Evolutionary conservation across 1,140 invertebrate species (phyloP).

Genomic region (Pseudomyrmex pallidus): DNA sequence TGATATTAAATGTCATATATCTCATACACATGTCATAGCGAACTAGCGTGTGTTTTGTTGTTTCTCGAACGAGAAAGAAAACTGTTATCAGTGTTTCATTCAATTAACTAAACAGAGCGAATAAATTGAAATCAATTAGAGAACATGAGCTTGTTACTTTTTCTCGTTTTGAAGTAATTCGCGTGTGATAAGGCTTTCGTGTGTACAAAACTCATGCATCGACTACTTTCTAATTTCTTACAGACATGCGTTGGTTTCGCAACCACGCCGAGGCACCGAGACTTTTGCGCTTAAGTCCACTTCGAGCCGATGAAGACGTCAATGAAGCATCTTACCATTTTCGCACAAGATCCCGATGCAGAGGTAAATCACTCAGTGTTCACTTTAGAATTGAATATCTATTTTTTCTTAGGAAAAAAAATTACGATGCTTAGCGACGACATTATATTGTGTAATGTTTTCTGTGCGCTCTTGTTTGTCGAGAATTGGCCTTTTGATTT

Average conservation of each 20-base stretch:
- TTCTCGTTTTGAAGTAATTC: no score
- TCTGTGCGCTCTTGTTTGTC: not conserved
- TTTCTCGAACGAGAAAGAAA: not conserved
- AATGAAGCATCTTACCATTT: conserved; percentile 80
- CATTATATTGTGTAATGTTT: not conserved
- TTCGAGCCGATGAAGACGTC: conserved; percentile 84
- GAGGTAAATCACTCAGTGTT: conserved; percentile 75
- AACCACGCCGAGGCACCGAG: conserved; percentile 88
- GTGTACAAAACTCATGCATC: conserved; percentile 16
- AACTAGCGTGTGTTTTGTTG: not conserved
- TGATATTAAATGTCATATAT: conserved; percentile 27
- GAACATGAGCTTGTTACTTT: no score
- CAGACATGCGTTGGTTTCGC: conserved; percentile 90
- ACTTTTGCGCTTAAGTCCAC: conserved; percentile 89
- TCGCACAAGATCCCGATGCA: conserved; percentile 78
- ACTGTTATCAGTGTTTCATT: not conserved
- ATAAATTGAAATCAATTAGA: no score
- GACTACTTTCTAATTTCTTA: conserved; percentile 62
- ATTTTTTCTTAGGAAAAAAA: not conserved
- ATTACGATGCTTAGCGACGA: not conserved
- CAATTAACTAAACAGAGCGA: no score
- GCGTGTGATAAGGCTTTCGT: conserved; percentile 9
- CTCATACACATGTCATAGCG: not conserved
- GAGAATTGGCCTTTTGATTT: conserved; percentile 19
- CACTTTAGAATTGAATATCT: not conserved